Conservation (phyloP, 2,888 invertebrate genomes). For the Drosophila ezoana region DNA sequence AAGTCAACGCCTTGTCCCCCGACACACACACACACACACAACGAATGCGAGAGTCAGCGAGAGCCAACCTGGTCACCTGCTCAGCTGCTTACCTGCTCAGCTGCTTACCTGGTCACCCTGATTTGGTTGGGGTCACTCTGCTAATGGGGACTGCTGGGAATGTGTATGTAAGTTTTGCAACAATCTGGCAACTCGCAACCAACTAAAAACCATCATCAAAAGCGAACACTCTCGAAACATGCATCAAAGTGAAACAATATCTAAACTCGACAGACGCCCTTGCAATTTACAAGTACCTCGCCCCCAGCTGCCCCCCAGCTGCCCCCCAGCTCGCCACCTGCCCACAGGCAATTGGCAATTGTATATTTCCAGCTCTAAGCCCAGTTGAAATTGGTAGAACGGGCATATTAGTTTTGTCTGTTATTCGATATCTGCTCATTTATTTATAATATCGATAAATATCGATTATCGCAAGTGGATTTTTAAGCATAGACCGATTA, state of each 20-base stretch:
- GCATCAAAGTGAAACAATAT: constrained; percentile 8
- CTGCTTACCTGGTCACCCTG: constrained; percentile 44
- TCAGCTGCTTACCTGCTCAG: constrained; percentile 4
- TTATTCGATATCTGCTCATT: too few relatives aligned
- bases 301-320: not conserved
- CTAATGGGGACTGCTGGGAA: too few relatives aligned
- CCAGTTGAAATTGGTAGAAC: too few relatives aligned
- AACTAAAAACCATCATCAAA: constrained; percentile 20
- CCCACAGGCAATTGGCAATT: constrained; percentile 57
- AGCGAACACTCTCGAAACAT: constrained; percentile 1
- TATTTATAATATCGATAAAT: too few relatives aligned
- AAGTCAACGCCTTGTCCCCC: constrained; percentile 50
- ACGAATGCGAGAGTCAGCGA: not conserved
- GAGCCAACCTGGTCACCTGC: constrained; percentile 8
- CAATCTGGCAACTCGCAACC: constrained; percentile 24
- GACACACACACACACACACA: constrained; percentile 4
- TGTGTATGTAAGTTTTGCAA: not conserved
- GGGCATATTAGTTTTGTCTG: too few relatives aligned
- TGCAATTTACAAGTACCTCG: not conserved
- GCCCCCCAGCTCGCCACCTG: not conserved
- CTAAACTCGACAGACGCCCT: constrained; percentile 8
- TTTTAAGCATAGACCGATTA: too few relatives aligned
- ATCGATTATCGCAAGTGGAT: too few relatives aligned
- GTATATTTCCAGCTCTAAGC: constrained; percentile 30
- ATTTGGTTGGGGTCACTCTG: constrained; percentile 1